Conservation (phyloP, 2,888 invertebrate species). For the Drosophila conformis region DNA sequence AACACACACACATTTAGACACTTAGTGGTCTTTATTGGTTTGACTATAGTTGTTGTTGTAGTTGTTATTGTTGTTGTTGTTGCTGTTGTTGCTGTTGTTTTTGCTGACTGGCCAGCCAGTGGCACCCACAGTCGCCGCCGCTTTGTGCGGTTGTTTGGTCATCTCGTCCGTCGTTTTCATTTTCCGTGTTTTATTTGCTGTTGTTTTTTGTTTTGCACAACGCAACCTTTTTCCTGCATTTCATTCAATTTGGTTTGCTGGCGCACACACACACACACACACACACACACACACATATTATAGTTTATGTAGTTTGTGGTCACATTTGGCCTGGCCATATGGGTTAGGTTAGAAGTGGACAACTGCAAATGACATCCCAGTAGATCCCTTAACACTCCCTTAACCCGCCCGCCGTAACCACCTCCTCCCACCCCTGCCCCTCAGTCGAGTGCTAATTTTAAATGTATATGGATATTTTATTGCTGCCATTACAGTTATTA, state of each 20-base stretch:
- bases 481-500: constrained; percentile 82
- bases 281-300: constrained; percentile 48
- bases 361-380: constrained; percentile 57
- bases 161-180: constrained; percentile 37
- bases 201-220: constrained; percentile 27
- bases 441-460: constrained; percentile 73
- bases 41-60: constrained; percentile 41
- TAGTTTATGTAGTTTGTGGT: constrained; percentile 81
- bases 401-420: background rate
- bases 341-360: constrained; percentile 62
- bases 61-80: constrained; percentile 17
- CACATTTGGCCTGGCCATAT: constrained; percentile 73
- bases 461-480: constrained; percentile 81
- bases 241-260: constrained; percentile 69
- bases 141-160: constrained; percentile 72
- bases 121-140: constrained; percentile 73
- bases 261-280: constrained; percentile 24
- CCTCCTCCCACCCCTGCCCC: constrained; percentile 2
- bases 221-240: constrained; percentile 72
- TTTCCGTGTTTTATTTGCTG: constrained; percentile 31
- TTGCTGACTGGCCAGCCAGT: constrained; percentile 46
- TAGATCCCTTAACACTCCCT: constrained; percentile 18
- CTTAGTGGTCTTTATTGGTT: constrained; percentile 82
- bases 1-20: constrained; percentile 65
- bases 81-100: background rate